Evolutionary conservation across 2,797 vertebrate genomes (phyloP), one percentile per base, ranked within the genome.

Genomic region (Hyperoplus immaculatus): DNA sequence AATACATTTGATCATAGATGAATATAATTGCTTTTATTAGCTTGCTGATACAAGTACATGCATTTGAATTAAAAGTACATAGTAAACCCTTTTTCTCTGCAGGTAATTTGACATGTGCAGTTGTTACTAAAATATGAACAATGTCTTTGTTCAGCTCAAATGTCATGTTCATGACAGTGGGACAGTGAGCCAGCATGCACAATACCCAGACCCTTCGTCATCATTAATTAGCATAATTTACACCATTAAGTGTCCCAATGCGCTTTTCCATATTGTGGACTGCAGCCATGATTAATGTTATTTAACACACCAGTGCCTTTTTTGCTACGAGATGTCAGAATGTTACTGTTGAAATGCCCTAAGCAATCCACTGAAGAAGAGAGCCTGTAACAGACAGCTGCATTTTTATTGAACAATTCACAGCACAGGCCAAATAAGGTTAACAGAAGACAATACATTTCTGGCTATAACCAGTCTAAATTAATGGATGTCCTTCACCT

Each of bases 351-450:
- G 0, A 46, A 29, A 36, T 38, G 55, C n/a, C 46, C 9, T 47
- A n/a, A 18, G 50, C 15, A 7, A 51, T 7, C 43, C 6, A 45
- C 6, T 7, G 43, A 45, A 7, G 43, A 45, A 45, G 43, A 45
- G 6, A 45, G 10, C 29, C 6, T 45, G 10, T 45, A 45, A 45
- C 4, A 45, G n/a, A 56, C 14, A 60, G 15, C 5, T 18, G n/a
- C 13, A 14, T 42, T 54, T 14, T 57, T 47, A 69, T 1, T 73
- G 8, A 54, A 45, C 5, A 63, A 36, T 21, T 61, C 55, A 12
- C 53, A 69, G 43, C 46, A 49, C 46, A 61, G 67, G 29, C 21
- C 38, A 72, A 69, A 70, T 18, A 56, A 53, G 14, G n/a, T 18
- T n/a, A 41, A 46, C 16, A 21, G 56, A 12, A 29, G 21, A 55